A percentile compares a stretch with the other conserved stretches of the same genome.
These are phyloP conservation scores for Camponotus floridanus DNA, from an alignment of 1,140 invertebrate species.

Conservation along the genomic window DNA sequence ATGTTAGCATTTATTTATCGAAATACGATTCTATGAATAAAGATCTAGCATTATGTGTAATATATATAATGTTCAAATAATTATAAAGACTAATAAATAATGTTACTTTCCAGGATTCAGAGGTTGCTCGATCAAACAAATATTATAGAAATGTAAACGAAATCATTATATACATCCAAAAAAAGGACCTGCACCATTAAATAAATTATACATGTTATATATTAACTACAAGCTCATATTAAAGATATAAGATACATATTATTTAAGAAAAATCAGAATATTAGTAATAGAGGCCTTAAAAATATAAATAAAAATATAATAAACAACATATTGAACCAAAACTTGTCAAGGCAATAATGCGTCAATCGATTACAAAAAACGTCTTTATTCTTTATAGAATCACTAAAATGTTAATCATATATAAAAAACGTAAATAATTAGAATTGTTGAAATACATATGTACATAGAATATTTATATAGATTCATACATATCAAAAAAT, in stretches of 20 bases:
- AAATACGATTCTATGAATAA: not conserved
- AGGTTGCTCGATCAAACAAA: constrained; percentile 47
- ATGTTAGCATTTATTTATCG: constrained; percentile 24
- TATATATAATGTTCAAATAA: not conserved
- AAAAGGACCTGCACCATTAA: constrained; percentile 31
- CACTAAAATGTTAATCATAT: not conserved
- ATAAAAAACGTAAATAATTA: not conserved
- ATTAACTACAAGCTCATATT: not conserved
- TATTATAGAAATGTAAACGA: constrained; percentile 64
- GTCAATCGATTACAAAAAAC: constrained; percentile 5
- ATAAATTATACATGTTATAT: not conserved
- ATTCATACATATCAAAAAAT: constrained; percentile 6
- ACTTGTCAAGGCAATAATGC: not conserved
- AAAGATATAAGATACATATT: constrained; percentile 3
- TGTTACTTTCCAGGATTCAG: constrained; percentile 42
- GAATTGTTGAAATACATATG: not conserved
- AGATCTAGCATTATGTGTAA: not conserved
- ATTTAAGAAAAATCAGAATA: not conserved
- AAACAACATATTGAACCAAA: not conserved
- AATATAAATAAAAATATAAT: no score
- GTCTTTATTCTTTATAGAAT: not conserved
- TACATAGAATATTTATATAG: not conserved
- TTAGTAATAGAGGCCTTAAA: not conserved
- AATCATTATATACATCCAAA: constrained; percentile 65
- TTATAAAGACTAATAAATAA: not conserved